Conservation (phyloP, 2,113 vertebrate species). For the Shinisaurus crocodilurus region DNA sequence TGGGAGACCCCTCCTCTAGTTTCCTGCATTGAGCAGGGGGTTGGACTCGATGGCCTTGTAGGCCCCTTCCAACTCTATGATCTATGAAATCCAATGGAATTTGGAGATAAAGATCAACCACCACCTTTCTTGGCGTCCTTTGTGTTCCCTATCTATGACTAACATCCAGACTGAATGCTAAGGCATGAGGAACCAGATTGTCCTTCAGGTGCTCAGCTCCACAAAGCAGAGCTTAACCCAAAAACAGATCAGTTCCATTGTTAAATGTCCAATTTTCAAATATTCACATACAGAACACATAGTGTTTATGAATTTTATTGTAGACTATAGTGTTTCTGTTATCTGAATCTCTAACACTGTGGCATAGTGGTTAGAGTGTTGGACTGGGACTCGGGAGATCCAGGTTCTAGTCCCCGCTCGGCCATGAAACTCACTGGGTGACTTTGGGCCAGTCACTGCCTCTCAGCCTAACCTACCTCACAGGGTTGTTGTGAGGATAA, state of each 20-base stretch:
- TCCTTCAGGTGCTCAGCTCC: background rate
- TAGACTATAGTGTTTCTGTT: background rate
- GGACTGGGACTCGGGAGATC: no score
- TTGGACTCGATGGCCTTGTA: no score
- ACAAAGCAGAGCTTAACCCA: background rate
- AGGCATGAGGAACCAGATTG: background rate
- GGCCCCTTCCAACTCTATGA: no score
- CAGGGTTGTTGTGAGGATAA: no score
- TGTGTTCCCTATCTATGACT: background rate
- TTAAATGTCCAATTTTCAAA: background rate
- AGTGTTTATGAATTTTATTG: background rate
- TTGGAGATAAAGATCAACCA: conserved; percentile 51
- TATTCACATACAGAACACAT: background rate
- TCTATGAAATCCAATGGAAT: conserved; percentile 54
- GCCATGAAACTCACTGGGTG: no score
- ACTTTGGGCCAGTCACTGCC: no score
- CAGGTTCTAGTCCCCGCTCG: no score
- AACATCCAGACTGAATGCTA: background rate
- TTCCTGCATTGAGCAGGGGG: no score
- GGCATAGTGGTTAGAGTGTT: no score
- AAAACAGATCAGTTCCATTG: background rate
- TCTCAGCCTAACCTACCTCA: no score
- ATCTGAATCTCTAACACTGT: background rate
- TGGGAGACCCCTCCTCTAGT: no score
- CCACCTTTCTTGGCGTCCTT: background rate